Evolutionary conservation across 2,888 invertebrate species (phyloP), one percentile per base, ranked within the genome.

Genomic region (Polyploca ridens): DNA sequence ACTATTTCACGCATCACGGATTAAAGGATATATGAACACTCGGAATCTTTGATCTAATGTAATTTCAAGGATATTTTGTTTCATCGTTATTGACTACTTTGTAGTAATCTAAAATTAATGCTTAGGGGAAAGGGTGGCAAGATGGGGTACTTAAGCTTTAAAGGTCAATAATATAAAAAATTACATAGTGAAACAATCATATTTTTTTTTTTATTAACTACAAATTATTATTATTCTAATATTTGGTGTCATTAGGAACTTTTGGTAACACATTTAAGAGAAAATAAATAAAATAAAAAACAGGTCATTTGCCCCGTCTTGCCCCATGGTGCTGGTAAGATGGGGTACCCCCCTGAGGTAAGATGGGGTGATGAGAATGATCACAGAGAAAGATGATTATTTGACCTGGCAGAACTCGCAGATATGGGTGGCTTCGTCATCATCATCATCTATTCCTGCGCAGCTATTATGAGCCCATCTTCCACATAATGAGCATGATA

Each of bases 321-420:
- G 63, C 66, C 68, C 69, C 66, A 64, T 66, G 64, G 66, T 66
- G 64, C 66, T 62, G 69, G 64, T 66, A 41, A 41, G 41, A 41
- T 41, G 41, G 41, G 41, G 41, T 41, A 41, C 61, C 68, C 65
- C 65, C 63, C 63, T 65, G 62, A 63, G 67, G 65, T 66, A 49
- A n/a, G n/a, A n/a, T n/a, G n/a, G n/a, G n/a, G n/a, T n/a, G n/a
- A 66, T 63, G 54, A 65, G 35, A 66, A 65, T 63, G 35, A 64
- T 64, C 63, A 62, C 44, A 64, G 63, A 65, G 63, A 69, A 66
- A 69, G 58, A 69, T 69, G 59, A 67, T 66, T 66, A 70, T 69
- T 65, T 63, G 58, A 68, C 69, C n/a, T n/a, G n/a, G n/a, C n/a
- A n/a, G n/a, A n/a, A n/a, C n/a, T n/a, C n/a, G n/a, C n/a, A n/a